A percentile compares a stretch with the other conserved stretches of the same genome.
phyloP scores from a whole-genome alignment of 2,797 vertebrate genomes.

The Florisuga fusca region DNA sequence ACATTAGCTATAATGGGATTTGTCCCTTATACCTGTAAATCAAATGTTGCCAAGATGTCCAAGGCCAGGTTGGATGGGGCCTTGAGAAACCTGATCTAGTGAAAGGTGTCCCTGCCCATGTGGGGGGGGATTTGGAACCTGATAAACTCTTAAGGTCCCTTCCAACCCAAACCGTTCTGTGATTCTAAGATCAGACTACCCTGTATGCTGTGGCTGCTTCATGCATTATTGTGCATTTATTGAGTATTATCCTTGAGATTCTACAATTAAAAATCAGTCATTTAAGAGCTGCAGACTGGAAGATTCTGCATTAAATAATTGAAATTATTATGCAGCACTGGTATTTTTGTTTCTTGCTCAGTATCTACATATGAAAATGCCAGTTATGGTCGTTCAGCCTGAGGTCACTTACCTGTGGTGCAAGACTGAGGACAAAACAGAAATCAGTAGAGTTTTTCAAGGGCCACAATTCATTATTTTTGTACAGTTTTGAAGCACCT shows the following conservation, averaged over 20 bases:
- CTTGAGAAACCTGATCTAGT: too few relatives aligned
- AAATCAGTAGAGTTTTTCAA: not conserved
- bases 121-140: too few relatives aligned
- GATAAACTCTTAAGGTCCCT: too few relatives aligned
- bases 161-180: too few relatives aligned
- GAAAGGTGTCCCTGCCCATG: too few relatives aligned
- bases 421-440: not conserved
- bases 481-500: not conserved
- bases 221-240: not conserved
- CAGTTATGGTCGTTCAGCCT: not conserved
- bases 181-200: not conserved
- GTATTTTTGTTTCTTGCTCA: not conserved
- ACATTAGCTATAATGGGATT: not conserved
- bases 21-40: not conserved
- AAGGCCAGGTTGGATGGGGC: too few relatives aligned
- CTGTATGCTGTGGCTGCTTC: fast-evolving
- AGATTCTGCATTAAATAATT: not conserved
- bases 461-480: not conserved
- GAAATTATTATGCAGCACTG: not conserved
- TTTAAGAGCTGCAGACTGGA: not conserved
- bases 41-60: not conserved
- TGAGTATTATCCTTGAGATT: not conserved
- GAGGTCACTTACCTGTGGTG: not conserved
- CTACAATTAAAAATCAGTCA: not conserved
- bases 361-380: not conserved